These are phyloP conservation scores for Tipula lateralis DNA, from an alignment of 2,888 invertebrate genomes.

Conservation along the genomic window DNA sequence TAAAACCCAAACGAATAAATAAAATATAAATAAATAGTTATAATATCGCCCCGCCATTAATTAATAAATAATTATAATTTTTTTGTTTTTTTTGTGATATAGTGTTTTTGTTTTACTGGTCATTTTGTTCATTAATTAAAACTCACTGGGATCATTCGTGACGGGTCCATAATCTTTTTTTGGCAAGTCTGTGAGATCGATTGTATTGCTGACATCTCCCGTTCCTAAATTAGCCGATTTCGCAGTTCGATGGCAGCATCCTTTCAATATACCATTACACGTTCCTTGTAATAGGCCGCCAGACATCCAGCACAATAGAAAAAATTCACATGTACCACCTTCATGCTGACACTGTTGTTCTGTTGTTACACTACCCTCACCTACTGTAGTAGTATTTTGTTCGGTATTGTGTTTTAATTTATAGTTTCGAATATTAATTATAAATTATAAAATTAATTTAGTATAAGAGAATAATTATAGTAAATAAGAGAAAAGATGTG, in stretches of 20 bases:
- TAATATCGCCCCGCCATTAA: neutral
- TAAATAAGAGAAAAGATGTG: neutral
- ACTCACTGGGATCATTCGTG: slow-evolving; percentile 75
- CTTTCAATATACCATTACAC: slow-evolving; percentile 75
- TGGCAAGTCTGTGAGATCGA: slow-evolving; percentile 56
- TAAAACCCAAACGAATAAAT: neutral
- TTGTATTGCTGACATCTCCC: slow-evolving; percentile 61
- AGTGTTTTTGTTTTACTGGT: slow-evolving; percentile 19
- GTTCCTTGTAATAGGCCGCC: slow-evolving; percentile 81
- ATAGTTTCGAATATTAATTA: neutral
- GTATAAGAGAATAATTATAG: neutral
- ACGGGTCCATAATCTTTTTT: slow-evolving; percentile 65
- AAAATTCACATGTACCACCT: slow-evolving; percentile 83
- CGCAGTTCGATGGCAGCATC: slow-evolving; percentile 78
- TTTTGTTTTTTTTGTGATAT: neutral
- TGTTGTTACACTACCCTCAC: slow-evolving; percentile 41
- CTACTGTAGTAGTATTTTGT: slow-evolving; percentile 28
- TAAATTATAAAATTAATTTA: slow-evolving; percentile 24
- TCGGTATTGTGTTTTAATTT: slow-evolving; percentile 19
- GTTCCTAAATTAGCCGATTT: slow-evolving; percentile 62
- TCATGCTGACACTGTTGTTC: slow-evolving; percentile 49
- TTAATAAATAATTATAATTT: neutral
- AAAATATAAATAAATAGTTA: neutral
- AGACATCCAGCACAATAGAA: slow-evolving; percentile 86
- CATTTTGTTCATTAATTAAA: slow-evolving; percentile 33